phyloP scores from a whole-genome alignment of 2,888 invertebrate species.

The Sialis lutaria region DNA sequence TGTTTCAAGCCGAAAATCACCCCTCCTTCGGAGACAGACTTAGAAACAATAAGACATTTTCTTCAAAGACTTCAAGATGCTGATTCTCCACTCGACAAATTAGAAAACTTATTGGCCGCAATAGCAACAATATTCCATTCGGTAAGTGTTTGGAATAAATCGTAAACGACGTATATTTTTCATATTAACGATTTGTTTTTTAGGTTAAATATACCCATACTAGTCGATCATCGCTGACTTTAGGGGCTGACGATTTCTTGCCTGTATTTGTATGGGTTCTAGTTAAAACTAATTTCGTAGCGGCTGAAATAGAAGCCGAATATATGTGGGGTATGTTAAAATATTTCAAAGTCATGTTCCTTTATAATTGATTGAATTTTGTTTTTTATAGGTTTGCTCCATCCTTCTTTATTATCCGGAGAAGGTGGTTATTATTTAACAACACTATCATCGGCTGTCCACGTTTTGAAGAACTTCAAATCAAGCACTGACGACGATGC shows the following conservation, averaged over 20 bases:
- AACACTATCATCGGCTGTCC: constrained; percentile 82
- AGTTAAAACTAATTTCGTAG: constrained; percentile 74
- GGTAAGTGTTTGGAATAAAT: constrained; percentile 27
- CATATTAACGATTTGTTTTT: constrained; percentile 7
- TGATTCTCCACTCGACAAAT: constrained; percentile 82
- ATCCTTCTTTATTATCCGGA: constrained; percentile 76
- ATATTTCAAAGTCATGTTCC: not conserved
- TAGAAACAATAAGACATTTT: constrained; percentile 62
- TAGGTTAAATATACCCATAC: constrained; percentile 51
- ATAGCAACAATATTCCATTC: constrained; percentile 77
- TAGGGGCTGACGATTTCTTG: constrained; percentile 79
- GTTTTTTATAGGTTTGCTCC: constrained; percentile 41
- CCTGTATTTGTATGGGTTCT: constrained; percentile 85
- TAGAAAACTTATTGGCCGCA: constrained; percentile 78
- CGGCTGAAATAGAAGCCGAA: constrained; percentile 89
- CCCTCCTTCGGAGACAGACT: constrained; percentile 55
- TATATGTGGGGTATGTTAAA: constrained; percentile 65
- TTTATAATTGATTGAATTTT: not conserved
- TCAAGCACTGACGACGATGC: constrained; percentile 21
- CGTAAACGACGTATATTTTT: not conserved
- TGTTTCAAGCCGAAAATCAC: constrained; percentile 44
- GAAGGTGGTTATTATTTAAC: constrained; percentile 93
- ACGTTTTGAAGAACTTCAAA: constrained; percentile 56
- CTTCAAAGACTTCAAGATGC: constrained; percentile 75
- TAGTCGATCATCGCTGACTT: constrained; percentile 27